Evolutionary conservation across 2,113 vertebrate genomes (phyloP).

Genomic region (Cololabis saira): DNA sequence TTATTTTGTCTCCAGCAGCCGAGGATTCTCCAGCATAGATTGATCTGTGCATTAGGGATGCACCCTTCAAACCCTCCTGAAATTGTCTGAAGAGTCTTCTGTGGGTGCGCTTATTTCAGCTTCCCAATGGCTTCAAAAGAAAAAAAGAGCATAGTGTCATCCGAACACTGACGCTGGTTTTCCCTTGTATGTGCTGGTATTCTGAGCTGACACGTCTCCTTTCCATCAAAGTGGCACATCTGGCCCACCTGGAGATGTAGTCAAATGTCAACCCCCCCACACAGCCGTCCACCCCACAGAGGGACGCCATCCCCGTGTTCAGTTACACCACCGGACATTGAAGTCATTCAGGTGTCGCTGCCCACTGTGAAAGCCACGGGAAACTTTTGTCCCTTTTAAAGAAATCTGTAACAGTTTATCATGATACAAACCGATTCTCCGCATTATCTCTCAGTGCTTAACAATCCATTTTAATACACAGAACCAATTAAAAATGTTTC

Average conservation of each 20-base stretch:
- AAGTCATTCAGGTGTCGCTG: slow-evolving; percentile 41
- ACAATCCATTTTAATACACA: too few species aligned
- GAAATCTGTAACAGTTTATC: too few species aligned
- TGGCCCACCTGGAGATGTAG: slow-evolving; percentile 68
- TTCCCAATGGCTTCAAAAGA: slow-evolving; percentile 9
- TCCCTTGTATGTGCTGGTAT: slow-evolving; percentile 24
- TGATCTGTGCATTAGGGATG: slow-evolving; percentile 24
- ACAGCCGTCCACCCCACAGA: slow-evolving; percentile 23
- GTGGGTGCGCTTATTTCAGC: slow-evolving; percentile 17
- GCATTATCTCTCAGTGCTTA: too few species aligned
- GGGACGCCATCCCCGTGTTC: slow-evolving; percentile 37
- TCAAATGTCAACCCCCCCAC: slow-evolving; percentile 68
- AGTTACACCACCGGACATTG: slow-evolving; percentile 47
- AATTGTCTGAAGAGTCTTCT: slow-evolving; percentile 2
- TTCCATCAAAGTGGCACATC: slow-evolving; percentile 67
- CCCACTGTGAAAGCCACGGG: slow-evolving; percentile 47
- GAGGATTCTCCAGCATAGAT: slow-evolving; percentile 34
- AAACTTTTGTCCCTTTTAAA: slow-evolving; percentile 2
- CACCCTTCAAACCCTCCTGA: slow-evolving; percentile 1
- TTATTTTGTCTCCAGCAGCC: slow-evolving; percentile 28
- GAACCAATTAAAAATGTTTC: too few species aligned
- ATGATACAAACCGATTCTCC: too few species aligned
- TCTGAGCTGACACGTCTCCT: slow-evolving; percentile 66
- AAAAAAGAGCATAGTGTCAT: slow-evolving; percentile 16
- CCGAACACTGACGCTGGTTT: slow-evolving; percentile 12